Conservation (phyloP, 2,888 invertebrate species). For the Dysmachus trigonus region DNA sequence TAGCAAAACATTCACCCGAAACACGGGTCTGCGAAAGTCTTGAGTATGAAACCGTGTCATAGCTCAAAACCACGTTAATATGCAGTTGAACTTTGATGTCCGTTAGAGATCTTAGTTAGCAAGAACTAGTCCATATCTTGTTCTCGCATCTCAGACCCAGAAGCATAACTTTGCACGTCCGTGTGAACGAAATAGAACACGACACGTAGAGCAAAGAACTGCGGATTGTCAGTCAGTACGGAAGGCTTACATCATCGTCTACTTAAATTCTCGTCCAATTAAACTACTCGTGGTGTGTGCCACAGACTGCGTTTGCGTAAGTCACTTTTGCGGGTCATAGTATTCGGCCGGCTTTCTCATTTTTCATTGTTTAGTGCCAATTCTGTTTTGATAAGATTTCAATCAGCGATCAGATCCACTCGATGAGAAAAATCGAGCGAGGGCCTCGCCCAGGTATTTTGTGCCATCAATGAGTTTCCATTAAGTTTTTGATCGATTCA, state of each 20-base stretch:
- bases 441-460: not conserved
- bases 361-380: not conserved
- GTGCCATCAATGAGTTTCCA: not conserved
- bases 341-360: not conserved
- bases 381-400: slow-evolving; percentile 5
- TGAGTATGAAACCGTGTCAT: not conserved
- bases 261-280: slow-evolving; percentile 23
- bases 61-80: not conserved
- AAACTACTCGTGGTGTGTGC: not conserved
- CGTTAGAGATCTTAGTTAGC: not conserved
- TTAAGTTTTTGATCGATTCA: not conserved
- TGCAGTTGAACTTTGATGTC: slow-evolving; percentile 10
- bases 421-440: not conserved
- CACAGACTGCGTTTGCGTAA: not conserved
- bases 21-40: not conserved
- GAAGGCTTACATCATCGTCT: not conserved
- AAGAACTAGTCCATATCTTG: not conserved
- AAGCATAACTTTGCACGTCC: not conserved
- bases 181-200: slow-evolving; percentile 9
- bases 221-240: not conserved
- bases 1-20: not conserved
- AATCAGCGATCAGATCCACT: not conserved
- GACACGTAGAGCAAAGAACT: not conserved
- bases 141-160: not conserved
- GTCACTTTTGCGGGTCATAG: not conserved